phyloP scores from a whole-genome alignment of 2,113 vertebrate species.

The Triplophysa dalaica region DNA sequence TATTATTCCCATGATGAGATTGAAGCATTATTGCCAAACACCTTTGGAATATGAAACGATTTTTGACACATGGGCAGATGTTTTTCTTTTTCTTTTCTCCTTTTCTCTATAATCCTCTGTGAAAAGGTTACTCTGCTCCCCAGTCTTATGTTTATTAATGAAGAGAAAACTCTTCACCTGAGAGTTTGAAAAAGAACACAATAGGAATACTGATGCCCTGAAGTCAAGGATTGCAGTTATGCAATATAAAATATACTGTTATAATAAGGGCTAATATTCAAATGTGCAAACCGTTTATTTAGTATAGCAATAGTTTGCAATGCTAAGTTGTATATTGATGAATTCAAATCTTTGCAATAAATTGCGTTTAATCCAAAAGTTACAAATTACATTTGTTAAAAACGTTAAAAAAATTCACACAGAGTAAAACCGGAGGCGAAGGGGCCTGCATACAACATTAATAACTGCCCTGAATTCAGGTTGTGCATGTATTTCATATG shows the following conservation, averaged over 20 bases:
- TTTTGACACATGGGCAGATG: constrained; percentile 57
- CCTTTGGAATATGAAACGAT: constrained; percentile 52
- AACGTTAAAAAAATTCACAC: no score
- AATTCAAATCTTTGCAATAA: not conserved
- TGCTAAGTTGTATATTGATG: not conserved
- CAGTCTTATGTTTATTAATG: constrained; percentile 58
- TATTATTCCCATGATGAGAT: constrained; percentile 54
- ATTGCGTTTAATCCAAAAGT: not conserved
- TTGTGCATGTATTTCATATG: not conserved
- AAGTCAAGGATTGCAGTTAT: constrained; percentile 12
- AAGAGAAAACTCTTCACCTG: constrained; percentile 54
- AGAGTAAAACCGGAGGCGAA: not conserved
- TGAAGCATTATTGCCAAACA: constrained; percentile 51
- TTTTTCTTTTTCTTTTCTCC: constrained; percentile 49
- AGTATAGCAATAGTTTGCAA: not conserved
- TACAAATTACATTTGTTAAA: not conserved
- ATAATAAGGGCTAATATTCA: constrained; percentile 25
- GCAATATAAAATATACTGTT: constrained; percentile 16
- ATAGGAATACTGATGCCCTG: constrained; percentile 49
- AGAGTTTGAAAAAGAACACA: constrained; percentile 48
- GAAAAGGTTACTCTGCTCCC: constrained; percentile 50
- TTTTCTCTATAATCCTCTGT: constrained; percentile 46
- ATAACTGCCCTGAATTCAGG: not conserved
- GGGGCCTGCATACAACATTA: constrained; percentile 11
- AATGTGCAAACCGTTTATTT: constrained; percentile 13